Evolutionary conservation across 2,888 invertebrate species (phyloP).

Genomic region (Oligia strigilis): DNA sequence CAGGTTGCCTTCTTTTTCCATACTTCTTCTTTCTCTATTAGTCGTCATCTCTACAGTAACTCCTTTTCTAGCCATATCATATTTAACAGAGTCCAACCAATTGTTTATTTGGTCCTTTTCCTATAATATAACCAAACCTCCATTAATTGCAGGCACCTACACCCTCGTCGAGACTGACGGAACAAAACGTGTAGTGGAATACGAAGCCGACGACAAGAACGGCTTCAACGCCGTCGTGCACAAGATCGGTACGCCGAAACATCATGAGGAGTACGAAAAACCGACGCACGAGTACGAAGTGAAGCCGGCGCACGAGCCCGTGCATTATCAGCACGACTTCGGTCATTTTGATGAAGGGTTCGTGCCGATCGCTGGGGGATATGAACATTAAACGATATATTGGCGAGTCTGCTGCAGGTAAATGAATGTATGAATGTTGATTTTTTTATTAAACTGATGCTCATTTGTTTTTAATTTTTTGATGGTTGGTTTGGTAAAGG

Average conservation of each 20-base stretch:
- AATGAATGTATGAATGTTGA: conserved; percentile 22
- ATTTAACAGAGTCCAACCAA: background rate
- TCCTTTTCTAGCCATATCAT: background rate
- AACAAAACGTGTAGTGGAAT: conserved; percentile 91
- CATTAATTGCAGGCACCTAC: conserved; percentile 85
- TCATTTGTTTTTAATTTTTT: background rate
- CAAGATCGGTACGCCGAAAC: conserved; percentile 87
- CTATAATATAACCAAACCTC: background rate
- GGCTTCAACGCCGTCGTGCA: conserved; percentile 91
- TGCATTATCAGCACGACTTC: conserved; percentile 77
- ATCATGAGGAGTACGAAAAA: conserved; percentile 73
- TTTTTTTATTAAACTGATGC: background rate
- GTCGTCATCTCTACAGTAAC: background rate
- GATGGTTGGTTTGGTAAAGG: background rate
- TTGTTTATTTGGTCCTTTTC: background rate
- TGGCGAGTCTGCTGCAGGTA: conserved; percentile 16
- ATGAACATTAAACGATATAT: conserved; percentile 72
- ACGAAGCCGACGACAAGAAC: conserved; percentile 91
- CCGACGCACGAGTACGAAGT: conserved; percentile 66
- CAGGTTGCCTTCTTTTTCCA: background rate
- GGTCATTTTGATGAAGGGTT: conserved; percentile 81
- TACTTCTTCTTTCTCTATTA: background rate
- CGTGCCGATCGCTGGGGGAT: conserved; percentile 78
- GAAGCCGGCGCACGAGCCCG: conserved; percentile 70
- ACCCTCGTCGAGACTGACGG: conserved; percentile 90